Percentiles rank a stretch among this genome's conserved stretches.
These are phyloP conservation scores for Pteropus alecto DNA, from an alignment of 2,113 vertebrate species.

Conservation along the genomic window DNA sequence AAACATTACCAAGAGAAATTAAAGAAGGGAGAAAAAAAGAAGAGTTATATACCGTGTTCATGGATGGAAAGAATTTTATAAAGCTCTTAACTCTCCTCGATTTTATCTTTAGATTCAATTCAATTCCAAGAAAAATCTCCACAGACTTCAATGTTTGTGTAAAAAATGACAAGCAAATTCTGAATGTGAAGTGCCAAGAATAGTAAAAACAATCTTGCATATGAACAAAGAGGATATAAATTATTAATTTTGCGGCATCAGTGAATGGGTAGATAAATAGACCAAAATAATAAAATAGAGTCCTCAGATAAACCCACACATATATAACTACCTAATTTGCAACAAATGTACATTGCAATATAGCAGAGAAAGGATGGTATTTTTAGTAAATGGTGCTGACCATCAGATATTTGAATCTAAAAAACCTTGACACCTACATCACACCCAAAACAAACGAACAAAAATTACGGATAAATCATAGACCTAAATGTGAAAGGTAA, in stretches of 20 bases:
- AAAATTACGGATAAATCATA: not conserved
- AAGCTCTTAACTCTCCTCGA: not conserved
- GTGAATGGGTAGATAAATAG: not conserved
- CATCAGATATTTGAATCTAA: not conserved
- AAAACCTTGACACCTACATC: not conserved
- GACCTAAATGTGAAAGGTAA: not conserved
- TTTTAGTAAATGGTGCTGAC: not conserved
- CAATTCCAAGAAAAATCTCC: not conserved
- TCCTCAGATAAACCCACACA: not conserved
- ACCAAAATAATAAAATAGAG: not conserved
- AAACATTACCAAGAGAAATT: not conserved
- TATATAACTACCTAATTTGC: not conserved
- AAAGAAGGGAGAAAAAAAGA: not conserved
- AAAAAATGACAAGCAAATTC: not conserved
- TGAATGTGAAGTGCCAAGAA: not conserved
- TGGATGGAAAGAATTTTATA: not conserved
- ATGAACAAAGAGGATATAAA: not conserved
- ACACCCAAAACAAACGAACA: not conserved
- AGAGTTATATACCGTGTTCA: not conserved
- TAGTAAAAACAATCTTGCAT: not conserved
- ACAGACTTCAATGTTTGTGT: not conserved
- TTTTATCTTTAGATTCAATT: not conserved
- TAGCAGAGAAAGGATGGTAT: not conserved
- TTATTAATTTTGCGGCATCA: not conserved
- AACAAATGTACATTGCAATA: not conserved